Percentiles rank a stretch among this genome's conserved stretches.
Evolutionary conservation across 2,797 vertebrate species (phyloP).

Genomic region (Amblyopsis hoosieri): DNA sequence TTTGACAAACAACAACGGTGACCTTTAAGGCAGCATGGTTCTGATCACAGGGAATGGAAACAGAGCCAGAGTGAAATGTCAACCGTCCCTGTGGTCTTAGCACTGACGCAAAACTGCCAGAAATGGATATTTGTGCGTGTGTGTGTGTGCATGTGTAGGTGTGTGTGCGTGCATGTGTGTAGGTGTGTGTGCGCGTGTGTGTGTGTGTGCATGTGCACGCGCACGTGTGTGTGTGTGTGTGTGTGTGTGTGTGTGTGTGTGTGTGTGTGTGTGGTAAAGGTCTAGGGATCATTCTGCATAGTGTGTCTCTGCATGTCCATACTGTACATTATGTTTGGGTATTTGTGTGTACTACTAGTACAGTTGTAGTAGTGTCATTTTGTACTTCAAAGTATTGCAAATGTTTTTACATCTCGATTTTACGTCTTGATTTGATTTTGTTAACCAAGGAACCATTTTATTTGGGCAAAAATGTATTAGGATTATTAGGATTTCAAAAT

Average conservation of each 20-base stretch:
- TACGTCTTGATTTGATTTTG: no score
- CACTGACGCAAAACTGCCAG: constrained; percentile 78
- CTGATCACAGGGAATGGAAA: constrained; percentile 84
- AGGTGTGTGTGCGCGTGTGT: constrained; percentile 2
- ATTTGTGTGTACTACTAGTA: neutral
- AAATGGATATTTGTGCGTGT: constrained; percentile 37
- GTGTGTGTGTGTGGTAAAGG: constrained; percentile 7
- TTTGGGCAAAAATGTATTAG: no score
- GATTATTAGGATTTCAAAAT: no score
- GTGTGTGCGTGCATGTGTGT: constrained; percentile 13
- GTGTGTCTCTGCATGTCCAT: neutral
- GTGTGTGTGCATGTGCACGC: constrained; percentile 6
- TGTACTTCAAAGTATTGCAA: no score
- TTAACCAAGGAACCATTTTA: no score
- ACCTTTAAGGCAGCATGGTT: constrained; percentile 82
- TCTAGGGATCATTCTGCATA: neutral
- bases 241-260: constrained; percentile 10
- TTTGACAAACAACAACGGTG: constrained; percentile 83
- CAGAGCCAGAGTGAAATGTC: constrained; percentile 84
- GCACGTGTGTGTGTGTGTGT: constrained; percentile 22
- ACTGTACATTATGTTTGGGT: no score
- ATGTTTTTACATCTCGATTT: no score
- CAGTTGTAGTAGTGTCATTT: no score
- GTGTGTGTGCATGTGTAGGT: constrained; percentile 13
- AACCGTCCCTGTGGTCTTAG: constrained; percentile 81